Percentiles rank a stretch among this genome's conserved stretches.
Conservation (phyloP, 2,888 invertebrate species). For the Yponomeuta malinellus region DNA sequence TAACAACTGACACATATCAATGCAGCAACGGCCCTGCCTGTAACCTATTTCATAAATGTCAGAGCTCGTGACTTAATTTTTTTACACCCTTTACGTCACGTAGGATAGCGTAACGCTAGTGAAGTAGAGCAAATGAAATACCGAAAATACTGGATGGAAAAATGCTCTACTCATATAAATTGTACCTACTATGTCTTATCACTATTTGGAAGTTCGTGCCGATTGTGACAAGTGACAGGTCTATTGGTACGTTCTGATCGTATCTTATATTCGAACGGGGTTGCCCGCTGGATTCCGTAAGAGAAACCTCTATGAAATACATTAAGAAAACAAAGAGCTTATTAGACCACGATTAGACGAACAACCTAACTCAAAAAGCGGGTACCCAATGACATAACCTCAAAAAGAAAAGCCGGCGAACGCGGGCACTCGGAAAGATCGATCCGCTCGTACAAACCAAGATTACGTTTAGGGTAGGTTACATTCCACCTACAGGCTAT, state of each 20-base stretch:
- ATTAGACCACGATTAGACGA: not conserved
- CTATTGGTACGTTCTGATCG: no score
- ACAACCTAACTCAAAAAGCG: not conserved
- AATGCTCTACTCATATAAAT: no score
- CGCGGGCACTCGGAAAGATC: constrained; percentile 8
- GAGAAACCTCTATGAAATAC: no score
- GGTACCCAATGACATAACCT: not conserved
- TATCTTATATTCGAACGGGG: no score
- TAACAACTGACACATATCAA: constrained; percentile 4
- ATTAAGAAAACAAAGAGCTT: no score
- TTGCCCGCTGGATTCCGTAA: no score
- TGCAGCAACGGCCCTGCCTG: not conserved
- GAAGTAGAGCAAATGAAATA: no score
- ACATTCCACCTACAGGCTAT: not conserved
- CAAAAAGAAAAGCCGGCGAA: not conserved
- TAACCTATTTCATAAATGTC: constrained; percentile 9
- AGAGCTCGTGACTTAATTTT: not conserved
- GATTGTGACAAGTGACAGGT: no score
- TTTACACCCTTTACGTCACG: not conserved
- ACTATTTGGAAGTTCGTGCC: no score
- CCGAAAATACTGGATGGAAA: no score
- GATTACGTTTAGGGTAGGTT: constrained; percentile 10
- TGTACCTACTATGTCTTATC: no score
- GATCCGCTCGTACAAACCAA: constrained; percentile 6
- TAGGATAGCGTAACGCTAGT: not conserved